These are phyloP conservation scores for Actinemys pallida DNA, from an alignment of 2,113 vertebrate species.

Conservation along the genomic window DNA sequence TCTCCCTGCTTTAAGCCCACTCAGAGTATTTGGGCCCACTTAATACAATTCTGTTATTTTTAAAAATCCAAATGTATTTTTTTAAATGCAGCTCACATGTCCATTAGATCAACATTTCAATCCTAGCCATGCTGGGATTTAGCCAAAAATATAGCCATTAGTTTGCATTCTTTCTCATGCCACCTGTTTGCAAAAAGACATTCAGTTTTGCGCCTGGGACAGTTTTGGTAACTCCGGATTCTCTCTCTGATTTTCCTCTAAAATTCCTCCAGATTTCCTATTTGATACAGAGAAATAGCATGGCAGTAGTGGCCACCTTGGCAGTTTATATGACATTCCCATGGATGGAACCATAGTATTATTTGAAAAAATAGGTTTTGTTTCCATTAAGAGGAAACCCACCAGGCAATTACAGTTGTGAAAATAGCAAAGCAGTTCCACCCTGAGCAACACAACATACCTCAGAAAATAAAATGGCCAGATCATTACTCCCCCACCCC, in stretches of 20 bases:
- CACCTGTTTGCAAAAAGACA: not conserved
- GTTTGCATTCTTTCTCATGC: not conserved
- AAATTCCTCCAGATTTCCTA: not conserved
- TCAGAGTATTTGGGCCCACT: not conserved
- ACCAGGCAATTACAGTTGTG: not conserved
- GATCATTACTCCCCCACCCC: not conserved
- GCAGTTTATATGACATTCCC: not conserved
- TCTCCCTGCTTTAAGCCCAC: not conserved
- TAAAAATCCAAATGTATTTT: conserved; percentile 2
- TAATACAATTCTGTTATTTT: not conserved
- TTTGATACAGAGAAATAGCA: not conserved
- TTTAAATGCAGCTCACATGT: not conserved
- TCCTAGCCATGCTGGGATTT: not conserved
- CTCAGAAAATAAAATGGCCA: not conserved
- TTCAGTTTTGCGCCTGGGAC: not conserved
- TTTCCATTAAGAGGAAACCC: not conserved
- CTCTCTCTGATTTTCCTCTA: not conserved
- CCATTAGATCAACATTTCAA: not conserved
- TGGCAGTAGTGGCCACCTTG: not conserved
- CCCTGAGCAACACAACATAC: not conserved
- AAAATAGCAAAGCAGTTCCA: not conserved
- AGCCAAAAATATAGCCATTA: not conserved
- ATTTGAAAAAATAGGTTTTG: not conserved
- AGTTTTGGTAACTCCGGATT: not conserved
- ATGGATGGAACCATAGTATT: not conserved